Evolutionary conservation across 2,797 vertebrate genomes (phyloP), one percentile per base, ranked within the genome.

Genomic region (Scyliorhinus canicula): DNA sequence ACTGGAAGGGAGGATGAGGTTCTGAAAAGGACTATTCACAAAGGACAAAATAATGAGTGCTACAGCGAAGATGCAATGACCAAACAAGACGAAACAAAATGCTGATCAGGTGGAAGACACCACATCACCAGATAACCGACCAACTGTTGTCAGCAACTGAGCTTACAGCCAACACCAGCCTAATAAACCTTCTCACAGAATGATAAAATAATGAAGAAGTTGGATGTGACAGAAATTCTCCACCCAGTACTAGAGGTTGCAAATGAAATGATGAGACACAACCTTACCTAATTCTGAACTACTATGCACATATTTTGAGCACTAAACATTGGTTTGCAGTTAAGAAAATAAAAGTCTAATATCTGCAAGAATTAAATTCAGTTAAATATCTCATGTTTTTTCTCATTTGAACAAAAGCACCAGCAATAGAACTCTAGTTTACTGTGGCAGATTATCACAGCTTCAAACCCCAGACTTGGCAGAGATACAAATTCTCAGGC

Each of bases 161-260:
- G 98, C 97, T 98, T 99, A 99, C 98, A 99, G 99, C 99, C 99
- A 99, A 99, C 99, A 99, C 99, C 99, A 99, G 98, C 99, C 99
- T 99, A 98, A 99, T 99, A 99, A 99, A 99, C 99, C 99, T 99
- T 98, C 98, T 98, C 98, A 99, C 98, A 99, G 98, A 98, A 97
- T 98, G 98, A 98, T 98, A 98, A 97, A 96, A 98, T 97, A 98
- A 98, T 97, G 97, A 96, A 98, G 98, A 98, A 97, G 97, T 67
- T 55, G 67, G 47, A 94, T 94, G 47, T 74, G 47, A 94, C 67
- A 94, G 28, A 93, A 69, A 74, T 74, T 52, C 93, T 71, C 74
- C 31, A 94, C 28, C 65, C n/a, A 47, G 28, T 28, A 74, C 67
- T 21, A 21, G 47, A 74, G 50, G 40, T 5, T 63, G 40, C 21